Conservation (phyloP, 2,797 vertebrate species). For the Tragelaphus eurycerus region DNA sequence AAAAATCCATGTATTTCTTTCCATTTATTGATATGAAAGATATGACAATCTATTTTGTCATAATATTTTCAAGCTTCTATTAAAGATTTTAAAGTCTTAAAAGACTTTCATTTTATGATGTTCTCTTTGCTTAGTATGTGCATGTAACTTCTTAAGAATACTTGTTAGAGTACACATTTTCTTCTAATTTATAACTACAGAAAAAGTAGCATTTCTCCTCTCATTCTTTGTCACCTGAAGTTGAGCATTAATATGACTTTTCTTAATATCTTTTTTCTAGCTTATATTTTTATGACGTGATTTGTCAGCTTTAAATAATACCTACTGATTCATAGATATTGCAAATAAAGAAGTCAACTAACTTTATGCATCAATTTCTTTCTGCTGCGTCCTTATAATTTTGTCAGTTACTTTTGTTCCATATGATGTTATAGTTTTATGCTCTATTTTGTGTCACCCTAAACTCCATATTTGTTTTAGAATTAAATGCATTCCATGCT, state of each 20-base stretch:
- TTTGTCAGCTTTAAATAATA: neutral
- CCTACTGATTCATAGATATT: neutral
- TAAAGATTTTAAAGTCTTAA: neutral
- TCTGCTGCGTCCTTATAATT: neutral
- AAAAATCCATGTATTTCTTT: neutral
- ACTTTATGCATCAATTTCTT: neutral
- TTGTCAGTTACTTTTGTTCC: neutral
- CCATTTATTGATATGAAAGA: neutral
- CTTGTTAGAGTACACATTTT: neutral
- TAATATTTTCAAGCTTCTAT: neutral
- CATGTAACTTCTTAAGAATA: neutral
- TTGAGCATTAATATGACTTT: neutral
- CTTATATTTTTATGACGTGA: neutral
- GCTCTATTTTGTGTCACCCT: neutral
- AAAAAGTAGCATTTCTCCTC: neutral
- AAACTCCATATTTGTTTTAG: neutral
- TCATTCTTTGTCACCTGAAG: neutral
- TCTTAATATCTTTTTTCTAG: neutral
- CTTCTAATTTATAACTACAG: neutral
- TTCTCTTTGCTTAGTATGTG: neutral
- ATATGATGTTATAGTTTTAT: neutral
- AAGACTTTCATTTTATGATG: neutral
- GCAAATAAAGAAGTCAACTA: neutral
- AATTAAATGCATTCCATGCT: neutral
- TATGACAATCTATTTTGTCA: neutral